Percentiles rank a stretch among this genome's conserved stretches.
Evolutionary conservation across 2,888 invertebrate genomes (phyloP).

Genomic region (Mythimna loreyi): DNA sequence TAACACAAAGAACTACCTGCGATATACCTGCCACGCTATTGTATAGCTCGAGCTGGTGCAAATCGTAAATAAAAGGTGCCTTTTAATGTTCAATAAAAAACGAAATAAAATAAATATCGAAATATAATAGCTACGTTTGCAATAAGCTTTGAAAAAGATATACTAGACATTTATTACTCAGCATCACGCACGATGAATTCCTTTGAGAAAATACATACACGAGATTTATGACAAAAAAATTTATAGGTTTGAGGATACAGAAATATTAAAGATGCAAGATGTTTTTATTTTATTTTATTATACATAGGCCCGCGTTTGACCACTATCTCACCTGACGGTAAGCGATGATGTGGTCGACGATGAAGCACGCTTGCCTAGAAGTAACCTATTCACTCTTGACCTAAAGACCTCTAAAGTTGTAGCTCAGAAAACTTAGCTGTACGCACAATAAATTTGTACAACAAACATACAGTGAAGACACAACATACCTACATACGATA

Average conservation of each 20-base stretch:
- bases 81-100: slow-evolving; percentile 56
- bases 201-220: slow-evolving; percentile 15
- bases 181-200: background rate
- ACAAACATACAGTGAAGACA: slow-evolving; percentile 13
- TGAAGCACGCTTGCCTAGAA: too few relatives aligned
- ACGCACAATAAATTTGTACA: too few relatives aligned
- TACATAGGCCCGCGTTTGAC: too few relatives aligned
- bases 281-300: too few relatives aligned
- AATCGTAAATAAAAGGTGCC: slow-evolving; percentile 59
- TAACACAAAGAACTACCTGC: slow-evolving; percentile 74
- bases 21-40: slow-evolving; percentile 71
- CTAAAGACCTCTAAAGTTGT: too few relatives aligned
- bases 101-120: slow-evolving; percentile 57
- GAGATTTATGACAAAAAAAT: background rate
- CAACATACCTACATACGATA: slow-evolving; percentile 17
- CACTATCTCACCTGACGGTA: too few relatives aligned
- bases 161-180: slow-evolving; percentile 45
- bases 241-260: slow-evolving; percentile 1
- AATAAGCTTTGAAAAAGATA: slow-evolving; percentile 35
- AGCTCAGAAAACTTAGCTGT: too few relatives aligned
- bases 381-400: too few relatives aligned
- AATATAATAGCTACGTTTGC: slow-evolving; percentile 46
- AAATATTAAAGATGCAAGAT: background rate
- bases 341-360: too few relatives aligned
- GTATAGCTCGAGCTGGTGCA: slow-evolving; percentile 46